A percentile compares a stretch with the other conserved stretches of the same genome.
phyloP scores from a whole-genome alignment of 2,113 vertebrate genomes.

The Grammatotria lemairii region DNA sequence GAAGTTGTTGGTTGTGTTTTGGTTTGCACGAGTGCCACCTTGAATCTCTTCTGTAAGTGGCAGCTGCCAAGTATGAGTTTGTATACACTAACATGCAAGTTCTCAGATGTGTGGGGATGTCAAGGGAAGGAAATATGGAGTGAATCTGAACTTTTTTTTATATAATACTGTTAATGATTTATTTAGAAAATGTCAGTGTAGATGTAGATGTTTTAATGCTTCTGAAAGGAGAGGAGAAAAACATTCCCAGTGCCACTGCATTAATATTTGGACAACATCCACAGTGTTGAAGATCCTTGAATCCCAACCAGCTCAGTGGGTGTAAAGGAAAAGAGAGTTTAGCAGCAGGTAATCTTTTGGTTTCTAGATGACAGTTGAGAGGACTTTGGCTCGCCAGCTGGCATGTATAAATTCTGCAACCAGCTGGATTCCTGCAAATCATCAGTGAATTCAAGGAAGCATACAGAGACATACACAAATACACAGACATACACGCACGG shows the following conservation, averaged over 20 bases:
- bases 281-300: not conserved
- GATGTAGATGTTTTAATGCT: not conserved
- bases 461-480: not conserved
- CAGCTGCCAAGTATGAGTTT: not conserved
- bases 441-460: not conserved
- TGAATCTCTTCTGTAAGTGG: not conserved
- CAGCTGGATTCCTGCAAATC: not conserved
- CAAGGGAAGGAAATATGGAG: not conserved
- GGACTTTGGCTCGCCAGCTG: not conserved
- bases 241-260: not conserved
- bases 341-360: not conserved
- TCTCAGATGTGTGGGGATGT: not conserved
- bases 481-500: not conserved
- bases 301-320: not conserved
- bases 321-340: not conserved
- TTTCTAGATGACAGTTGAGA: not conserved
- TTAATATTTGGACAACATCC: not conserved
- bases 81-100: not conserved
- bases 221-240: not conserved
- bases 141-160: rapidly evolving
- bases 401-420: not conserved
- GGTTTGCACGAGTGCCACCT: not conserved
- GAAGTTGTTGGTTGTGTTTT: not conserved
- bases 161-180: not conserved
- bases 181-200: not conserved